Percentiles rank a stretch among this genome's conserved stretches.
Evolutionary conservation across 2,888 invertebrate species (phyloP).

Genomic region (Tipula unca): DNA sequence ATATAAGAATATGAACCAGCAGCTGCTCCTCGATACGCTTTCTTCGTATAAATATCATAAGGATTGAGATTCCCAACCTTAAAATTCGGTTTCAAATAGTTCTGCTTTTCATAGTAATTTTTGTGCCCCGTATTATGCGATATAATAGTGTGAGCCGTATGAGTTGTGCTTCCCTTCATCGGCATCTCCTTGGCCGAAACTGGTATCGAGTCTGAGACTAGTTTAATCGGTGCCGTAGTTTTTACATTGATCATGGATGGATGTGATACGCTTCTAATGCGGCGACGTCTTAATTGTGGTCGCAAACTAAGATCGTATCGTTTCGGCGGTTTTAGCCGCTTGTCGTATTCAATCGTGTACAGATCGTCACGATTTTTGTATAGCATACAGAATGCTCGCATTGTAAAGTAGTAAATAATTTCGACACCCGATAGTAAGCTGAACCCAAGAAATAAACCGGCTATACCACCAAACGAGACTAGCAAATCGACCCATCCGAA

Average conservation of each 20-base stretch:
- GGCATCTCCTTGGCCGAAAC: background rate
- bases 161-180: background rate
- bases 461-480: constrained; percentile 49
- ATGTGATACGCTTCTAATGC: background rate
- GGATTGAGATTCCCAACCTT: background rate
- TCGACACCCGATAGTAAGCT: constrained; percentile 69
- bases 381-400: constrained; percentile 48
- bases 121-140: background rate
- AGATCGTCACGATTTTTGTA: constrained; percentile 34
- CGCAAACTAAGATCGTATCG: background rate
- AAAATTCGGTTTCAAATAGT: background rate
- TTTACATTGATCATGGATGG: background rate
- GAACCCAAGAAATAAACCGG: constrained; percentile 52
- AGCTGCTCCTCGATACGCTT: background rate
- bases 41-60: background rate
- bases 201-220: background rate
- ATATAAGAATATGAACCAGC: background rate
- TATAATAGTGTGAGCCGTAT: background rate
- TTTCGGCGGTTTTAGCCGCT: background rate
- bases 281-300: background rate
- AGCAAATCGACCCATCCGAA: constrained; percentile 79
- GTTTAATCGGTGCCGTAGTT: background rate
- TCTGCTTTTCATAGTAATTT: background rate
- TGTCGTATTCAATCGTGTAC: constrained; percentile 8
- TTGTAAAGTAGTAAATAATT: constrained; percentile 65